Base-by-base conservation (phyloP, 2,888 invertebrate species). In the Ceraclea dissimilis region DNA sequence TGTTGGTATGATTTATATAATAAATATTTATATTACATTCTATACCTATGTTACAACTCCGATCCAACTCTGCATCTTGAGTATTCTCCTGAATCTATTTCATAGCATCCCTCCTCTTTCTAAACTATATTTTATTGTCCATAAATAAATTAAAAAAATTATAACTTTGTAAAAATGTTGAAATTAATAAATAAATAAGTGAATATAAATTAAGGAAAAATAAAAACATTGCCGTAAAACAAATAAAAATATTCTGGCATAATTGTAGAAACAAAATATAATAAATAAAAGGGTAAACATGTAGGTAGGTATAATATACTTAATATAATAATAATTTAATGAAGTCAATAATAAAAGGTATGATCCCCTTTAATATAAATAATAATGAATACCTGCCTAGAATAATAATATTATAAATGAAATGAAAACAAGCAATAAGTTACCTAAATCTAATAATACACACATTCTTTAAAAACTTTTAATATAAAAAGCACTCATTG, bases 401-500 rank as follows among this genome's bases (percentile, higher is more conserved):
- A 53, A 49, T 52, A 47, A 57, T 47, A 54, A 56, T 49, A 31
- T 49, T 48, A n/a, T 54, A 52, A 53, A 57, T 54, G 33, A 46
- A 49, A 39, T 51, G 4, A 39, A 54, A 54, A 57, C 49, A 52
- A 56, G 55, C 56, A 62, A 62, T 62, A 62, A 62, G 57, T 62
- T 60, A 62, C 22, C 50, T 62, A 60, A 52, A 33, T 51, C 62
- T 62, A 61, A 52, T 60, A 62, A 62, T 62, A 62, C 62, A 61
- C 61, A 62, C 62, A 60, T 57, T 55, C 54, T 56, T 62, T 56
- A 50, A 53, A 58, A 44, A n/a, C n/a, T 22, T 57, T 54, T 60
- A 54, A 52, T 60, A 52, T 53, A 56, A 60, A 58, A 62, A 62
- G 62, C 61, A 62, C 62, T 62, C 61, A 51, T 58, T 59, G 54